Evolutionary conservation across 2,797 vertebrate genomes (phyloP), one percentile per base, ranked within the genome.

Genomic region (Bovichtus diacanthus): DNA sequence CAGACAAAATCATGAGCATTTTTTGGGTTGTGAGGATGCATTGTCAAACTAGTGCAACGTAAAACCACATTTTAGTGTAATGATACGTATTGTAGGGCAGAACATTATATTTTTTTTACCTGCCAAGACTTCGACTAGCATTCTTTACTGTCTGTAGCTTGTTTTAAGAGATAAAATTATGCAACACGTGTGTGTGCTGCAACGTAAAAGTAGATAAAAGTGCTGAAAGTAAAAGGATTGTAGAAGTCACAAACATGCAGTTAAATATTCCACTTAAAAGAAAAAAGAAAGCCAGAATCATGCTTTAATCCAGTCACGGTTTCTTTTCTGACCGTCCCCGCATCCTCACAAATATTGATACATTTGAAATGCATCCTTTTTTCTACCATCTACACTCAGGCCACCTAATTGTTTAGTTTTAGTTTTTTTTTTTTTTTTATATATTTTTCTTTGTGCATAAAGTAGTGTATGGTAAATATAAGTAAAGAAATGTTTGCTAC

Each of bases 401-500:
- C 41, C 38, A 31, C 36, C 9, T 10, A 12, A 8, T 34, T 34
- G 8, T 1, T n/a, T n/a, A n/a, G n/a, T n/a, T n/a, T n/a, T n/a
- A n/a, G n/a, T 44, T 66, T 56, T 12, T 44, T 69, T 56, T 56
- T 43, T 36, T 1, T 36, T 34, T 58, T n/a, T n/a, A n/a, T n/a
- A 9, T 9, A 34, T 19, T 16, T 56, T 23, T 46, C 13, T 68
- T 46, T 12, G n/a, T 38, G 9, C 11, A 64, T 23, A 38, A 50
- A 64, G 10, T 29, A 7, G 23, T 53, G 13, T 53, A 49, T 27
- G 15, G 25, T 53, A 25, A 25, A 50, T 50, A 51, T 51, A 15
- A 16, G 8, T 25, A 27, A 51, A 51, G 51, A 15, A 23, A 13
- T 47, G 47, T 49, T 47, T 25, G 1, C 27, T n/a, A 36, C n/a